Conservation (phyloP, 92 coral and sea anemone species). For the Epizoanthus scotinus region DNA sequence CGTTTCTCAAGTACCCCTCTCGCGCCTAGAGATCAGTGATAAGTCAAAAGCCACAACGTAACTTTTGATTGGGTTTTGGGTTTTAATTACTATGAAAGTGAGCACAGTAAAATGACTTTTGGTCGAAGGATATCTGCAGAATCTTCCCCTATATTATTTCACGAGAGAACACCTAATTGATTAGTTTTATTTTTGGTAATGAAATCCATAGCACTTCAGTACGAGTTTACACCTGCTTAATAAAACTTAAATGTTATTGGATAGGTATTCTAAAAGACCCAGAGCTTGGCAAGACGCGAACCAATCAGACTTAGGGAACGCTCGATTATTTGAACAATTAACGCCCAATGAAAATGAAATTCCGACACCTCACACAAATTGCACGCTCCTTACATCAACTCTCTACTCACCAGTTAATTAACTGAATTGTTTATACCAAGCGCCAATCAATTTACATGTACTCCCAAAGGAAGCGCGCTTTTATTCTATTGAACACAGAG, state of each 20-base stretch:
- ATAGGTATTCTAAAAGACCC: conserved; percentile 15
- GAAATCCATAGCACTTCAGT: conserved; percentile 42
- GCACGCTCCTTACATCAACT: conserved; percentile 64
- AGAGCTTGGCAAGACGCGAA: conserved; percentile 7
- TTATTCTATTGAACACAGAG: conserved; percentile 40
- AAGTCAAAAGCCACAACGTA: conserved; percentile 10
- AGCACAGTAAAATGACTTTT: conserved; percentile 37
- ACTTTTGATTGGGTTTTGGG: conserved; percentile 28
- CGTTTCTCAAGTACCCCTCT: conserved; percentile 26
- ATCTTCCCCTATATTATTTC: conserved; percentile 38
- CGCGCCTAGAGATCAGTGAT: conserved; percentile 19
- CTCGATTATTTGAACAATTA: conserved; percentile 57
- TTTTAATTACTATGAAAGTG: conserved; percentile 32
- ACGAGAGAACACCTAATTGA: conserved; percentile 27
- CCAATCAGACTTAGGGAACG: conserved; percentile 55
- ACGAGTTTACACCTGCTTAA: conserved; percentile 32
- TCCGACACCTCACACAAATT: conserved; percentile 80
- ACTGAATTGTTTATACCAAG: conserved; percentile 64
- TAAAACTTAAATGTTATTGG: conserved; percentile 30
- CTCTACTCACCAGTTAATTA: conserved; percentile 68
- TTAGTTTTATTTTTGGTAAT: conserved; percentile 43
- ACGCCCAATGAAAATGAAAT: conserved; percentile 62
- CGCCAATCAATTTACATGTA: conserved; percentile 85
- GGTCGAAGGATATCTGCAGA: conserved; percentile 21
- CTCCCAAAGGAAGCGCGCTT: conserved; percentile 52